Evolutionary conservation across 2,797 vertebrate genomes (phyloP).

Genomic region (Vespertilio murinus): DNA sequence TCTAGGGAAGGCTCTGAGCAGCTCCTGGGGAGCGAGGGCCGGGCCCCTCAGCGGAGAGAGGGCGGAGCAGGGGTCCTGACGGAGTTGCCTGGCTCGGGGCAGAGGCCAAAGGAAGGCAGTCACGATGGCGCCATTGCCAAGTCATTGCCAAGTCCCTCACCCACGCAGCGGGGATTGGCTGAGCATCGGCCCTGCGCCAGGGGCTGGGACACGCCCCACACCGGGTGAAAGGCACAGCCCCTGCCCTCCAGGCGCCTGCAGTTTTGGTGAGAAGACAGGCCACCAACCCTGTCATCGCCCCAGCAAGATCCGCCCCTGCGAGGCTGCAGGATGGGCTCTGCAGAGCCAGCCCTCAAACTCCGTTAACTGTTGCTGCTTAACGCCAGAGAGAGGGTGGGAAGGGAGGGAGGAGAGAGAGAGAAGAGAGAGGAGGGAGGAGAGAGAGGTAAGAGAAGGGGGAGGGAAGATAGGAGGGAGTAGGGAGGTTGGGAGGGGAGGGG

Average conservation of each 20-base stretch:
- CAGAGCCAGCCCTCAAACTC: neutral
- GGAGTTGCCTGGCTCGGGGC: neutral
- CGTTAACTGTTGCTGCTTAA: neutral
- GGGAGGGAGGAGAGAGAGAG: too few relatives aligned
- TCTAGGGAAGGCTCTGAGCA: neutral
- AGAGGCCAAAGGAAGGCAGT: neutral
- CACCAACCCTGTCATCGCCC: neutral
- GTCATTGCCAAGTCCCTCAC: neutral
- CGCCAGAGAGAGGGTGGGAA: neutral
- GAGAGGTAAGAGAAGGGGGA: too few relatives aligned
- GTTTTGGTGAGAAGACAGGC: neutral
- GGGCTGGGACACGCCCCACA: constrained; percentile 35
- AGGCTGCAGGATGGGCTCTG: neutral
- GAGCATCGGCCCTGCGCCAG: constrained; percentile 53
- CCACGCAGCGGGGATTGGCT: constrained; percentile 32
- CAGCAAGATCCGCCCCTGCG: neutral
- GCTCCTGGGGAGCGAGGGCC: neutral
- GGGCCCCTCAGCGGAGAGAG: neutral
- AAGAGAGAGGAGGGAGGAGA: too few relatives aligned
- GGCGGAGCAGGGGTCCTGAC: neutral
- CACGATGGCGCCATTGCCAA: neutral
- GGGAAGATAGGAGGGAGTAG: too few relatives aligned
- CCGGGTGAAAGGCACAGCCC: constrained; percentile 44
- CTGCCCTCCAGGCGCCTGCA: constrained; percentile 3
- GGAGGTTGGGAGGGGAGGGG: too few relatives aligned